These are phyloP conservation scores for Mustela lutreola DNA, from an alignment of 2,113 vertebrate species.

Conservation along the genomic window DNA sequence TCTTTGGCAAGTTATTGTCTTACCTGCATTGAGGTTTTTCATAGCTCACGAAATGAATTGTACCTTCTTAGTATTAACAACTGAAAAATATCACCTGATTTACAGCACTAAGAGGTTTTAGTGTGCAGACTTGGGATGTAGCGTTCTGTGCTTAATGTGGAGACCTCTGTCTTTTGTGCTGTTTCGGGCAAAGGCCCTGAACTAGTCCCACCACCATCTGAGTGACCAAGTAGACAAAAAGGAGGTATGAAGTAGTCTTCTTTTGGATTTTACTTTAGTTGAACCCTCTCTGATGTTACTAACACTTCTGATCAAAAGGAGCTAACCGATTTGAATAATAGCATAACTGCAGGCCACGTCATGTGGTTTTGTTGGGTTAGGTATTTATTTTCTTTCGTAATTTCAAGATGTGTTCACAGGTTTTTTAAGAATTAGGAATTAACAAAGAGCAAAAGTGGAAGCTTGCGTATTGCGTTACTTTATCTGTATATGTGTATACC, in stretches of 20 bases:
- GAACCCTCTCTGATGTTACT: slow-evolving; percentile 6
- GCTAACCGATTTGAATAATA: slow-evolving; percentile 62
- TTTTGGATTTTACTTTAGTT: neutral
- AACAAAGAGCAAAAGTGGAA: neutral
- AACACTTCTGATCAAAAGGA: slow-evolving; percentile 45
- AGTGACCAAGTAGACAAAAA: slow-evolving; percentile 29
- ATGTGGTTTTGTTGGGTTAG: too few relatives aligned
- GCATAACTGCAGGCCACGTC: neutral
- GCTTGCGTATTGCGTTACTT: neutral
- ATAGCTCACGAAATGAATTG: slow-evolving; percentile 59
- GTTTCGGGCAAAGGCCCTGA: slow-evolving; percentile 18
- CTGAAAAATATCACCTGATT: slow-evolving; percentile 68
- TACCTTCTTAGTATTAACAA: neutral
- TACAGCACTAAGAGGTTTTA: slow-evolving; percentile 46
- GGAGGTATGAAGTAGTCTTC: neutral
- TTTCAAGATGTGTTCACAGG: neutral
- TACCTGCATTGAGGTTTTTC: slow-evolving; percentile 54
- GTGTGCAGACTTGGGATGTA: neutral
- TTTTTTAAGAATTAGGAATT: neutral
- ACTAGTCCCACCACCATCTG: neutral
- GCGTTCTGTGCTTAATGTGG: slow-evolving; percentile 45
- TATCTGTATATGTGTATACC: neutral
- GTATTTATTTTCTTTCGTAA: neutral
- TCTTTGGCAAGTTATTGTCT: slow-evolving; percentile 17
- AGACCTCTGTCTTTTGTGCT: neutral